Percentiles rank a stretch among this genome's conserved stretches.
Conservation (phyloP, 2,888 invertebrate species). For the Sylvicola cinctus region DNA sequence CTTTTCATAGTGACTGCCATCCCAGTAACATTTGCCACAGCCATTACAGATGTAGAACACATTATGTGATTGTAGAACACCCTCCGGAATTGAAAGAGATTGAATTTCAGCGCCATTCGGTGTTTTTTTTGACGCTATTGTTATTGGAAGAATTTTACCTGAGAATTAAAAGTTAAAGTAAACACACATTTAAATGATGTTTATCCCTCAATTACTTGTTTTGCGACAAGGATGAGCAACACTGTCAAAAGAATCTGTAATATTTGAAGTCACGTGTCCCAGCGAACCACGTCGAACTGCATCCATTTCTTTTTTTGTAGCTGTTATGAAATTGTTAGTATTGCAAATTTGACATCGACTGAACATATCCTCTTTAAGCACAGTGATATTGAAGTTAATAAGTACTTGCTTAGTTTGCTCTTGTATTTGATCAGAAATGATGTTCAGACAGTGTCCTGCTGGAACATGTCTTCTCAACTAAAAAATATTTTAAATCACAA, state of each 20-base stretch:
- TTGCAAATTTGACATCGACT: constrained; percentile 49
- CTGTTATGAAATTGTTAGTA: constrained; percentile 11
- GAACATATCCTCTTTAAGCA: constrained; percentile 43
- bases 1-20: constrained; percentile 8
- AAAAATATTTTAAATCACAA: constrained; percentile 8
- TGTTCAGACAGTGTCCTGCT: constrained; percentile 23
- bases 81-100: constrained; percentile 18
- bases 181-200: no score
- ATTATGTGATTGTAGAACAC: background rate
- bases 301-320: no score
- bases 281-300: no score
- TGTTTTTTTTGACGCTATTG: no score
- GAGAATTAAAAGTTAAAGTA: no score
- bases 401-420: constrained; percentile 48
- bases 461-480: constrained; percentile 13
- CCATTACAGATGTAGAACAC: constrained; percentile 14
- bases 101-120: constrained; percentile 6
- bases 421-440: constrained; percentile 30
- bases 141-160: no score
- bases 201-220: no score
- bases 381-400: constrained; percentile 37
- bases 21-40: constrained; percentile 14
- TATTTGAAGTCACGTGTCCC: no score
- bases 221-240: no score
- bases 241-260: no score